phyloP scores from a whole-genome alignment of 2,113 vertebrate genomes.

The Anas platyrhynchos region DNA sequence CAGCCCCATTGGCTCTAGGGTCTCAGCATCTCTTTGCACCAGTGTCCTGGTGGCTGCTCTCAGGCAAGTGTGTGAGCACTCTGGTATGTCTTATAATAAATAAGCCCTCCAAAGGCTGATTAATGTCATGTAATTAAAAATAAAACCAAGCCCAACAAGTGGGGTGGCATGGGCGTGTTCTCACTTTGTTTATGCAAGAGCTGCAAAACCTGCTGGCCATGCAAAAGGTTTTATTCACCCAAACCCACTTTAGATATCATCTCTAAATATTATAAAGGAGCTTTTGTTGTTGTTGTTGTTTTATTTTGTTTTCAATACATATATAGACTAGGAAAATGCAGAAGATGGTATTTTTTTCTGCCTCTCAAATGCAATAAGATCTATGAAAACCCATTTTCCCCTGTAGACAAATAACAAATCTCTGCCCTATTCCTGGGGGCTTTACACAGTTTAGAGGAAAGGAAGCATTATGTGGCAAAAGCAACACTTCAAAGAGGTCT shows the following conservation, averaged over 20 bases:
- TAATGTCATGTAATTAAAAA: not conserved
- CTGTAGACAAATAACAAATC: not conserved
- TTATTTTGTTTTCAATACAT: not conserved
- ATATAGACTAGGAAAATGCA: not conserved
- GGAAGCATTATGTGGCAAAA: not conserved
- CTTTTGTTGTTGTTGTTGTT: too few species aligned
- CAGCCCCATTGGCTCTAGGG: accelerated
- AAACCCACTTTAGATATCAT: not conserved
- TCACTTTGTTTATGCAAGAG: accelerated
- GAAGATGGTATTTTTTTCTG: not conserved
- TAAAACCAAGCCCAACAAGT: not conserved
- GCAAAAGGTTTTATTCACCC: not conserved
- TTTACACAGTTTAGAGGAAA: not conserved
- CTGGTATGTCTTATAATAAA: not conserved
- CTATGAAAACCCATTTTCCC: not conserved
- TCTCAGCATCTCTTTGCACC: not conserved
- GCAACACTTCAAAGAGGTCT: not conserved
- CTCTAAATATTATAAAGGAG: not conserved
- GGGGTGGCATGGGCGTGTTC: accelerated
- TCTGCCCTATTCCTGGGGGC: not conserved
- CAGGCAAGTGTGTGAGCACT: accelerated
- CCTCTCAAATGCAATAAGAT: not conserved
- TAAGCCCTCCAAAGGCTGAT: not conserved
- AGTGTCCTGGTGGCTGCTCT: not conserved
- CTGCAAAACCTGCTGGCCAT: not conserved